These are phyloP conservation scores for Laticauda colubrina DNA, from an alignment of 2,113 vertebrate genomes.

Conservation along the genomic window DNA sequence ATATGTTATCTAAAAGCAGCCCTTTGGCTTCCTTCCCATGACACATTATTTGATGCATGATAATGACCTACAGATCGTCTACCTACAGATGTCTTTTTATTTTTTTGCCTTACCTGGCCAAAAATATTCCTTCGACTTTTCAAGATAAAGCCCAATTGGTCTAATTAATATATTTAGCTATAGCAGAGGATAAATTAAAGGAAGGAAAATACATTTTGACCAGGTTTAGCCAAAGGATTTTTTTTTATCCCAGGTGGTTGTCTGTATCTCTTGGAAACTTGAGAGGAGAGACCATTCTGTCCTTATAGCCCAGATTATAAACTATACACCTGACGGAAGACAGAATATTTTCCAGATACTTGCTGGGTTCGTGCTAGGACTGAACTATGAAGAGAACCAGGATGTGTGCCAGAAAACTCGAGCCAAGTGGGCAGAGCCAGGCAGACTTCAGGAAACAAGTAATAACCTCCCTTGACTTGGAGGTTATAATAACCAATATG, in stretches of 20 bases:
- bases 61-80: not conserved
- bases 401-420: not conserved
- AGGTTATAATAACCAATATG: not conserved
- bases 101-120: not conserved
- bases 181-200: not conserved
- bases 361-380: not conserved
- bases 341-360: not conserved
- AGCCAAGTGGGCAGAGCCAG: not conserved
- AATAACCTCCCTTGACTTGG: not conserved
- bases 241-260: not conserved
- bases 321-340: not conserved
- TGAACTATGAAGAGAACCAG: not conserved
- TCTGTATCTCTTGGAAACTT: not conserved
- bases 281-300: not conserved
- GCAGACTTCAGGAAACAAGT: not conserved
- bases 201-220: not conserved
- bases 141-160: not conserved
- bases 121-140: not conserved
- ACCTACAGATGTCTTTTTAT: too few relatives aligned
- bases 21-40: not conserved
- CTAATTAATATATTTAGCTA: not conserved
- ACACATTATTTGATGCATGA: not conserved
- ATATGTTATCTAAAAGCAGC: not conserved
- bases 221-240: not conserved
- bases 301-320: not conserved